Evolutionary conservation across 2,113 vertebrate genomes (phyloP), one percentile per base, ranked within the genome.

Genomic region (Mustelus asterias): DNA sequence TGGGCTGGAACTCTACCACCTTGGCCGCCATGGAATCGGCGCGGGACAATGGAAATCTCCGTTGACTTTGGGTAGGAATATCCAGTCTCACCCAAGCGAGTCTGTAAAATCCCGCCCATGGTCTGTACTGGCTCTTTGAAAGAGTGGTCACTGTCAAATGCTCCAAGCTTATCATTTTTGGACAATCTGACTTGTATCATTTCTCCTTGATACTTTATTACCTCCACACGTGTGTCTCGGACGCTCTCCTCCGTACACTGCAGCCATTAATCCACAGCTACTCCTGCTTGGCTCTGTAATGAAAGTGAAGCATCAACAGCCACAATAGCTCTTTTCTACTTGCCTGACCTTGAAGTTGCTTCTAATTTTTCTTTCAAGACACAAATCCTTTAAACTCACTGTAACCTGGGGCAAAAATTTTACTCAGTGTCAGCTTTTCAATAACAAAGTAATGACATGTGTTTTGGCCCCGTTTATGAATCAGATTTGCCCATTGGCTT

Each of bases 381-480:
- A 99, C 98, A 98, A 99, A 99, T 99, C 98, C 98, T 99, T 98
- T 99, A 99, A 99, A 98, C 97, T 98, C 98, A 98, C 99, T 99
- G 98, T 99, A 98, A 98, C 98, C 98, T 97, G 97, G 98, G 98
- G 98, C 98, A 98, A 99, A 98, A 98, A 98, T 98, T 99, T 99
- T 99, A 99, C 98, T 98, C 98, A 99, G 98, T 98, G 98, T 98
- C 98, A 99, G 98, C 98, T 99, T 99, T 99, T 98, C 98, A 98
- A 99, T 99, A 99, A 98, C 98, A 98, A 97, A 95, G 33, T 98
- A 95, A 97, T 99, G 98, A 99, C 98, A 98, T 99, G 98, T 99
- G 98, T 98, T 98, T 98, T 98, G 98, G 98, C 98, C 98, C 99
- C 98, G 99, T 98, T 98, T 98, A 99, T 99, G 98, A 99, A 99